Evolutionary conservation across 2,888 invertebrate genomes (phyloP), one percentile per base, ranked within the genome.

Genomic region (Ornithoptera priamus): DNA sequence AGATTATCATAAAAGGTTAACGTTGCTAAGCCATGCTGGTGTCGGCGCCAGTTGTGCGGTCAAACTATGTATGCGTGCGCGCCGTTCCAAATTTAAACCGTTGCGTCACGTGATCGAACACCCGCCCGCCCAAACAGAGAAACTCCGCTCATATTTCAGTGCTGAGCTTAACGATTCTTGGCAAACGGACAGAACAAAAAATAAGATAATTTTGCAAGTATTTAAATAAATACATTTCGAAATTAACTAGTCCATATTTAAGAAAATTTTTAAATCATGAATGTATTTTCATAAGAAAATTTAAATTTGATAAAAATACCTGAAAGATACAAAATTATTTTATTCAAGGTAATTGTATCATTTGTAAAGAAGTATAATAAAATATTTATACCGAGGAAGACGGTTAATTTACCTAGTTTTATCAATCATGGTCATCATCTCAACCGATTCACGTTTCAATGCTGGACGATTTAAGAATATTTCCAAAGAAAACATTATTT

Each of bases 111-210:
- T 89, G 91, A 87, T 87, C 83, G 76, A 75, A 80, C 82, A 79
- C 83, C 87, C 89, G 88, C 88, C 92, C 92, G 92, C 90, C 92
- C 92, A 92, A 92, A 92, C 90, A 86, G 87, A 92, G 92, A 91
- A 91, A 92, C 89, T 84, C 89, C 85, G 77, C 90, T 92, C 92
- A 80, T 82, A 89, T 92, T 92, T 91, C 92, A 92, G 80, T 86
- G 84, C 85, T 81, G 73, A 75, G 78, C 79, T 76, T 74, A 75
- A 72, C 77, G 76, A 77, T 79, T 79, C 82, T 83, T 78, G 80
- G 80, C 83, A 66, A 53, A 53, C 50, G 65, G 58, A 79, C 78
- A 76, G n/a, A 8, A n/a, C 18, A 46, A 46, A 46, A 4, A 22
- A 58, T 58, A 17, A n/a, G n/a, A 58, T 53, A n/a, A 53, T 53